Conservation (phyloP, 2,113 vertebrate genomes). For the Thomomys bottae region DNA sequence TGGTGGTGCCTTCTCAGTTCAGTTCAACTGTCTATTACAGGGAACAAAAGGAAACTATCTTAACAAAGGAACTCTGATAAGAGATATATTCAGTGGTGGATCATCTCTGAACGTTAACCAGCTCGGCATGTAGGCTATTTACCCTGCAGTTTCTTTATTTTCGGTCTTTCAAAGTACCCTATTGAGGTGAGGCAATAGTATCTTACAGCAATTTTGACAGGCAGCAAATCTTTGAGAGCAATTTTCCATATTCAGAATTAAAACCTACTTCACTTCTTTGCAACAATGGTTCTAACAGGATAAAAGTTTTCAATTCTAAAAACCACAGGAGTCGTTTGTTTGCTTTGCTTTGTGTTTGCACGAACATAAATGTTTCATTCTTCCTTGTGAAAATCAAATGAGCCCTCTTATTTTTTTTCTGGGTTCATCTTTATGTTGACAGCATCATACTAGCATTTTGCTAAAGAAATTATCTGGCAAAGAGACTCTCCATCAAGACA, state of each 20-base stretch:
- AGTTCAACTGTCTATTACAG: background rate
- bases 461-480: background rate
- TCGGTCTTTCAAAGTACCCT: constrained; percentile 68
- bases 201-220: constrained; percentile 75
- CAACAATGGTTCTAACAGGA: constrained; percentile 69
- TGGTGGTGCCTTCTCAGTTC: background rate
- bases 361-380: constrained; percentile 73
- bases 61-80: constrained; percentile 65
- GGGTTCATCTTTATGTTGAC: constrained; percentile 49
- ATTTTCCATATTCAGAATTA: constrained; percentile 73
- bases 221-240: constrained; percentile 49
- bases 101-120: constrained; percentile 75
- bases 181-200: constrained; percentile 62
- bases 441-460: constrained; percentile 27
- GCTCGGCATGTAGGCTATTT: constrained; percentile 70
- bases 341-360: constrained; percentile 60
- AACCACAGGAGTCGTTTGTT: constrained; percentile 70
- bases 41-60: background rate
- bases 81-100: constrained; percentile 59
- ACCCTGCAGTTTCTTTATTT: constrained; percentile 79
- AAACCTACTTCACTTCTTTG: constrained; percentile 61
- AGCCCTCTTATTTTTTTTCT: constrained; percentile 23
- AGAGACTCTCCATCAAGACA: background rate
- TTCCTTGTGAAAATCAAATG: constrained; percentile 62
- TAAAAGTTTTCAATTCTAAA: constrained; percentile 73